Conservation (phyloP, 2,113 vertebrate species). For the Anguilla rostrata region DNA sequence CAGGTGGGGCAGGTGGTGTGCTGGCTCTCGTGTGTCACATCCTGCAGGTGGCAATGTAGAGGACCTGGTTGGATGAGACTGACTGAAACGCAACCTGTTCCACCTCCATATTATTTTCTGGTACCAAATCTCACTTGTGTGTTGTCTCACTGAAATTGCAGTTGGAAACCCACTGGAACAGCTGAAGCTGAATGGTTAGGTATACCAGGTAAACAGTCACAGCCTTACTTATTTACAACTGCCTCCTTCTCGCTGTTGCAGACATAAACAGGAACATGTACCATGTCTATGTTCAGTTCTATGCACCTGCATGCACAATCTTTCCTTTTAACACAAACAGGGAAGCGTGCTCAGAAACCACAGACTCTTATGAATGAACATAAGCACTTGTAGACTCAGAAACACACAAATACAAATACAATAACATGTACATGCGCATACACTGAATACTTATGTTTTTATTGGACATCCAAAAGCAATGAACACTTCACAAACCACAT, state of each 20-base stretch:
- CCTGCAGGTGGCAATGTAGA: neutral
- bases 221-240: neutral
- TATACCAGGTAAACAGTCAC: slow-evolving; percentile 12
- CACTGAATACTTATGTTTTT: slow-evolving; percentile 40
- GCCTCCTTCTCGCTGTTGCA: neutral
- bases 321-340: neutral
- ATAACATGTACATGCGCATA: neutral
- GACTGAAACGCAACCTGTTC: neutral
- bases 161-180: neutral
- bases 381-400: neutral
- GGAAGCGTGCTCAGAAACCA: neutral
- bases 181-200: neutral
- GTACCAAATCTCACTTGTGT: neutral
- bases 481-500: slow-evolving; percentile 23
- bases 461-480: slow-evolving; percentile 46
- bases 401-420: neutral
- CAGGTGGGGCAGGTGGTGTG: neutral
- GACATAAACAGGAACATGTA: neutral
- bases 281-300: neutral
- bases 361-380: too few species aligned
- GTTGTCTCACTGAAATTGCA: neutral
- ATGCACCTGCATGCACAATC: neutral
- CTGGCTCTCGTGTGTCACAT: neutral
- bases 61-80: neutral
- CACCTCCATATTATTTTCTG: neutral